Evolutionary conservation across 2,797 vertebrate species (phyloP).

Genomic region (Notoglanidium macrostoma): DNA sequence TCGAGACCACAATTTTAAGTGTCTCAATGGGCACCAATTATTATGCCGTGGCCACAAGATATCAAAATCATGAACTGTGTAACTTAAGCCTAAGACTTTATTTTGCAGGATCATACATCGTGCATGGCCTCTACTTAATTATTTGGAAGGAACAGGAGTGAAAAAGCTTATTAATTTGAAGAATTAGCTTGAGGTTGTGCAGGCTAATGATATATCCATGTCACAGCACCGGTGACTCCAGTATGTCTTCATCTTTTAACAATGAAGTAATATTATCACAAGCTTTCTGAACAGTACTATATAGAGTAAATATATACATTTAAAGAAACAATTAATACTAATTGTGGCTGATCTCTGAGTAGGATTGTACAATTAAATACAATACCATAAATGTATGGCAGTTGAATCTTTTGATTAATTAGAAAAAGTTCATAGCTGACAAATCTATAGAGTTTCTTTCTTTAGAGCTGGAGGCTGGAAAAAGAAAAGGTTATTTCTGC

Average conservation of each 20-base stretch:
- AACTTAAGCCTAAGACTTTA: not conserved
- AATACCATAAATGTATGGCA: not conserved
- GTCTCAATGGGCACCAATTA: not conserved
- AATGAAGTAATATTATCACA: not conserved
- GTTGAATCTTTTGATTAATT: constrained; percentile 3
- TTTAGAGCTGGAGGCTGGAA: constrained; percentile 23
- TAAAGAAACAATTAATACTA: not conserved
- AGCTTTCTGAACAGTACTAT: not conserved
- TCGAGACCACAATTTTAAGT: not conserved
- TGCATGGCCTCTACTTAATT: not conserved
- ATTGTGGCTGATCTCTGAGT: not conserved
- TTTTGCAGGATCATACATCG: not conserved
- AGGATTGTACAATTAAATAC: not conserved
- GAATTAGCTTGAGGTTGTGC: not conserved
- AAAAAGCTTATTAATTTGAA: not conserved
- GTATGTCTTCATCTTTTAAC: not conserved
- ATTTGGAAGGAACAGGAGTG: not conserved
- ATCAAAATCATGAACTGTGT: not conserved
- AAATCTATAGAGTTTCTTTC: constrained; percentile 32
- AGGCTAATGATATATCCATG: not conserved
- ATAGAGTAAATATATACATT: not conserved
- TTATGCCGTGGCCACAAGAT: not conserved
- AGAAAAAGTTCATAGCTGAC: not conserved
- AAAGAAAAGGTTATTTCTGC: constrained; percentile 56
- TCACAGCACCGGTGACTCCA: not conserved